Base-by-base conservation (phyloP, 2,797 vertebrate genomes). In the Oophaga sylvatica region DNA sequence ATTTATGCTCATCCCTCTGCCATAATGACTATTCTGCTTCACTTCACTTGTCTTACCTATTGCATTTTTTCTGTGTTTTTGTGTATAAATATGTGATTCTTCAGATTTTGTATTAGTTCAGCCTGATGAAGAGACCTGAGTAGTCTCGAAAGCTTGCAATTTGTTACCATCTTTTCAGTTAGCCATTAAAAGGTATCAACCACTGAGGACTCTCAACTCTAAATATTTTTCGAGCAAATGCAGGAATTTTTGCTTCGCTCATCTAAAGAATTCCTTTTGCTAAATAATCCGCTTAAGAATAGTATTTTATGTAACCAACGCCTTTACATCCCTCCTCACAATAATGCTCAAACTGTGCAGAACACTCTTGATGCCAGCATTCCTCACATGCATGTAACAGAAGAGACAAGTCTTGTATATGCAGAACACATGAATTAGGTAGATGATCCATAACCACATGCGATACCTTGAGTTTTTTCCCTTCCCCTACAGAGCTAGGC, bases 381-480 rank as follows among this genome's bases (percentile, higher is more conserved):
- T 83, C 88, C 88, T 89, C 80, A 70, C 80, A 83, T 89, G 84
- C 73, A 86, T 31, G 67, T 35, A 81, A 62, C 68, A 81, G 70
- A 84, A 75, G 84, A 83, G 65, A 73, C 80, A 71, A 63, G 80
- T 48, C 84, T 62, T 89, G 80, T 87, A 78, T 85, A 29, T 83
- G 80, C 84, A 87, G 31, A 41, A 87, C 84, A 73, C 79, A 79
- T 80, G 80, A 89, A 89, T 86, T 71, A 70, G 53, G 80, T 29
- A 87, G 84, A 60, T 87, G 88, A 87, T 86, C 84, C 88, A 86
- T 86, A 83, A 89, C 87, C 84, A 62, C 62, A 48, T 19, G 48
- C 80, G 59, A 70, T 65, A 83, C 35, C 53, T 31, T 56, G 57
- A 82, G 53, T 70, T 89, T 15, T 68, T 86, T 67, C 6, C 75